phyloP scores from a whole-genome alignment of 2,888 invertebrate genomes.

The Vandiemenella viatica region DNA sequence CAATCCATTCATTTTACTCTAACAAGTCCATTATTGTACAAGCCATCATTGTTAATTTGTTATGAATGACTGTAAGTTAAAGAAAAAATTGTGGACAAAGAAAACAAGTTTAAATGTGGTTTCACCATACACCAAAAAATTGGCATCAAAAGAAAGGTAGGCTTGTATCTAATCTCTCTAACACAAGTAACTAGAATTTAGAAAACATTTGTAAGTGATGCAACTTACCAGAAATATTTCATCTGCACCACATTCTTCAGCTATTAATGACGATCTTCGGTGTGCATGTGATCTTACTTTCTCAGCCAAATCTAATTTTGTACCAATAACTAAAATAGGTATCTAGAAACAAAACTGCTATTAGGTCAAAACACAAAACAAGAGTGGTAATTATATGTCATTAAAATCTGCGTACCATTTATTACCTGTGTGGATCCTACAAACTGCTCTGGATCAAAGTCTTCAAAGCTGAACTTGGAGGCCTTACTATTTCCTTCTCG shows the following conservation, averaged over 20 bases:
- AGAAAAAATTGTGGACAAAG: too few species aligned
- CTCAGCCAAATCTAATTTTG: slow-evolving; percentile 76
- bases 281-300: slow-evolving; percentile 51
- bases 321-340: slow-evolving; percentile 87
- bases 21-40: too few species aligned
- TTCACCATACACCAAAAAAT: too few species aligned
- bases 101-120: too few species aligned
- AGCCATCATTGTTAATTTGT: too few species aligned
- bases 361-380: background rate
- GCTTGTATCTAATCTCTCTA: too few species aligned
- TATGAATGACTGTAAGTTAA: too few species aligned
- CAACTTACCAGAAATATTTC: slow-evolving; percentile 65
- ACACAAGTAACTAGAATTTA: too few species aligned
- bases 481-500: slow-evolving; percentile 41
- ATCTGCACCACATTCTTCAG: slow-evolving; percentile 84
- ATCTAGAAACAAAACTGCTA: slow-evolving; percentile 39
- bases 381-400: background rate
- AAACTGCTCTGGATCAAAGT: slow-evolving; percentile 74
- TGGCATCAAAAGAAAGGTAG: too few species aligned
- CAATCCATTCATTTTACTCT: too few species aligned
- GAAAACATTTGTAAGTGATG: too few species aligned
- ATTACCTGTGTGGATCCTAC: slow-evolving; percentile 64
- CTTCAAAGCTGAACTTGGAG: slow-evolving; percentile 36
- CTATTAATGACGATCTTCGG: slow-evolving; percentile 49
- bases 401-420: too few species aligned